Evolutionary conservation across 1,140 invertebrate species (phyloP).

Genomic region (Ceratina calcarata): DNA sequence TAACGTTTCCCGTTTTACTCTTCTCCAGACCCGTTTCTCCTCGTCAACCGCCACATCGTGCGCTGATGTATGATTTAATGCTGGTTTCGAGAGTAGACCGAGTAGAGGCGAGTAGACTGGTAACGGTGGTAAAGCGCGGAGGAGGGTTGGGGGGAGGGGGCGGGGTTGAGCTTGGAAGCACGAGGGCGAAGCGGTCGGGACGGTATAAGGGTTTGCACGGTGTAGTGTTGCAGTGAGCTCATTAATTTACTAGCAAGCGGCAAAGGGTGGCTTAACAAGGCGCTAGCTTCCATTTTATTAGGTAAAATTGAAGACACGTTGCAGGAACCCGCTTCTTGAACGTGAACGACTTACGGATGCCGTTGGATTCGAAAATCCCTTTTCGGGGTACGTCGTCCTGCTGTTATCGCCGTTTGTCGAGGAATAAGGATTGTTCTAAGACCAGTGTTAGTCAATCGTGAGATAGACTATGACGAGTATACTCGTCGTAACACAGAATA

Average conservation of each 20-base stretch:
- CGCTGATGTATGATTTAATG: constrained; percentile 79
- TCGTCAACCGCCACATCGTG: constrained; percentile 63
- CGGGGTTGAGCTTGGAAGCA: no score
- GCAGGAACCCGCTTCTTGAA: constrained; percentile 49
- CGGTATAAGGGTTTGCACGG: constrained; percentile 75
- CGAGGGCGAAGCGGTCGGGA: constrained; percentile 45
- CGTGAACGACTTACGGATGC: constrained; percentile 21
- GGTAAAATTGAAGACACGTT: constrained; percentile 74
- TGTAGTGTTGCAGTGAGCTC: constrained; percentile 79
- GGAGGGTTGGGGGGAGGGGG: constrained; percentile 1
- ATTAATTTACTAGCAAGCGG: constrained; percentile 78
- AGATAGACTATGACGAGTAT: neutral
- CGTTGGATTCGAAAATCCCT: constrained; percentile 30
- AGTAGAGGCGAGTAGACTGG: constrained; percentile 70
- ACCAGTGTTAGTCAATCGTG: constrained; percentile 15
- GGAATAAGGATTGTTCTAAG: neutral
- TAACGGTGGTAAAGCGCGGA: constrained; percentile 48
- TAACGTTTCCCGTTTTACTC: constrained; percentile 62
- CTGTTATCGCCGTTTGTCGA: neutral
- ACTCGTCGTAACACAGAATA: no score
- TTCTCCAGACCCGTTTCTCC: constrained; percentile 44
- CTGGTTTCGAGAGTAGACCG: constrained; percentile 73
- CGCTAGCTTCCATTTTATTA: constrained; percentile 76
- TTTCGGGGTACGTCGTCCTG: neutral
- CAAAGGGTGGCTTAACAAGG: constrained; percentile 78